phyloP scores from a whole-genome alignment of 2,888 invertebrate species.

The Congeria kusceri region DNA sequence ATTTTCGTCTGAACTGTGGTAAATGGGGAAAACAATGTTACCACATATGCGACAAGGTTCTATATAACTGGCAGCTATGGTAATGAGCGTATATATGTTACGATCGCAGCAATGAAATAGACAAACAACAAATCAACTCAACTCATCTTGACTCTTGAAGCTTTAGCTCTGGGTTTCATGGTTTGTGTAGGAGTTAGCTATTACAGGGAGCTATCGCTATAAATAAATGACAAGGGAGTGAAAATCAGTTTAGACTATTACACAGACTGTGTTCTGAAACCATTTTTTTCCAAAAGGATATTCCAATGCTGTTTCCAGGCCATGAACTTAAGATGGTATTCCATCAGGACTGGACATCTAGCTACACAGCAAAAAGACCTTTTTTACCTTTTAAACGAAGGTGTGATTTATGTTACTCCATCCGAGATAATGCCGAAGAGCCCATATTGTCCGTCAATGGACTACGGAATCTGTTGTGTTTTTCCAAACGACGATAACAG shows the following conservation, averaged over 20 bases:
- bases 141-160: no score
- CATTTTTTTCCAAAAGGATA: slow-evolving; percentile 9
- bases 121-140: neutral
- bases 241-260: neutral
- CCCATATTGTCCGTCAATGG: no score
- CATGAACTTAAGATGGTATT: slow-evolving; percentile 3
- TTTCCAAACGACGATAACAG: no score
- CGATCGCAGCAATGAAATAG: neutral
- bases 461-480: no score
- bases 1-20: slow-evolving; percentile 14
- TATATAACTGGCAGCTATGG: slow-evolving; percentile 7
- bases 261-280: neutral
- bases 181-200: neutral
- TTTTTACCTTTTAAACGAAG: no score
- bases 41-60: neutral
- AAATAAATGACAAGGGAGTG: no score
- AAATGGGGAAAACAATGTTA: slow-evolving; percentile 10
- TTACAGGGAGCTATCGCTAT: neutral
- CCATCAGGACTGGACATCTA: slow-evolving; percentile 1
- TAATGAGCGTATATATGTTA: slow-evolving; percentile 1
- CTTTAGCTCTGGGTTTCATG: neutral
- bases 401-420: no score
- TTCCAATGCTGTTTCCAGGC: slow-evolving; percentile 12
- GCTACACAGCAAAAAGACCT: neutral
- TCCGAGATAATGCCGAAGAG: no score